Conservation (phyloP, 2,797 vertebrate genomes). For the Cossypha caffra region DNA sequence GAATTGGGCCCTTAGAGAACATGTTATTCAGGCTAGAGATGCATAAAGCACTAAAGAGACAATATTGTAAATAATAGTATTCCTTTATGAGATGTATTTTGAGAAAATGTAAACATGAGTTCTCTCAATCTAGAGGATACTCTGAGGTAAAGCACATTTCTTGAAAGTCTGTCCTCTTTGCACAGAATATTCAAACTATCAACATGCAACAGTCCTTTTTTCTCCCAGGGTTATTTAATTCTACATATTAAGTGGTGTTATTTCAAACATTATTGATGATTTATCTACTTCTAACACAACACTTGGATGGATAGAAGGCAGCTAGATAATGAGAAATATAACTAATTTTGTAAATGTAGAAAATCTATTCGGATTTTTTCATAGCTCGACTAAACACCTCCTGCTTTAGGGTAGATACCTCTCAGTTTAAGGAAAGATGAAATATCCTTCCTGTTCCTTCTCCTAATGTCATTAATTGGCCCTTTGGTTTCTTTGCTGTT, state of each 20-base stretch:
- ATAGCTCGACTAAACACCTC: not conserved
- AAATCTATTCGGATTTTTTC: not conserved
- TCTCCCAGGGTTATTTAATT: not conserved
- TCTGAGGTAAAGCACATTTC: not conserved
- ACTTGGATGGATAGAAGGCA: not conserved
- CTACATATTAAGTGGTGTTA: fast-evolving
- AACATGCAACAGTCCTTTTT: not conserved
- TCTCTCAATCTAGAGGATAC: not conserved
- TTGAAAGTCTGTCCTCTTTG: not conserved
- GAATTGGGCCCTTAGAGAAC: not conserved
- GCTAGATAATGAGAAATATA: not conserved
- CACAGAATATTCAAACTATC: not conserved
- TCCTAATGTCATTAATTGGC: not conserved
- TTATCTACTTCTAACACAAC: not conserved
- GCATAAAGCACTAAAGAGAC: not conserved
- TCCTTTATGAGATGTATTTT: not conserved
- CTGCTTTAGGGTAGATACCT: not conserved
- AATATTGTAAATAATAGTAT: not conserved
- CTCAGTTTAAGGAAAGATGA: not conserved
- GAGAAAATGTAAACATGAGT: not conserved
- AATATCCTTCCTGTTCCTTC: not conserved
- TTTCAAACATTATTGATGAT: not conserved
- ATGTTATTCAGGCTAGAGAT: not conserved
- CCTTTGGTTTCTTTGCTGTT: not conserved
- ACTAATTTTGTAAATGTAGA: not conserved